phyloP scores from a whole-genome alignment of 2,888 invertebrate genomes.

The Tortricodes alternella region DNA sequence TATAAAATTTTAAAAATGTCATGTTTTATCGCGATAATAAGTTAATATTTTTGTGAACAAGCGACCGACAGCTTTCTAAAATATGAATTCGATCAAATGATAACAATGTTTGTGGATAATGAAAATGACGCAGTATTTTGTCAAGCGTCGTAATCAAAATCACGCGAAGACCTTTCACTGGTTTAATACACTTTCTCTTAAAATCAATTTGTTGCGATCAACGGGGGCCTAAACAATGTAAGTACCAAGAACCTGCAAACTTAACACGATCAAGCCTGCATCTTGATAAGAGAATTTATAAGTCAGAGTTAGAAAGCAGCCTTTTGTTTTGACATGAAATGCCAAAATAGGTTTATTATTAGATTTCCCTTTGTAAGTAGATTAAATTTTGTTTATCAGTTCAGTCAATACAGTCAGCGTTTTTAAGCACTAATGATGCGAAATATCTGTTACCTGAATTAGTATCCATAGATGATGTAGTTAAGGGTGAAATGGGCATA shows the following conservation, averaged over 20 bases:
- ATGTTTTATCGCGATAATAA: neutral
- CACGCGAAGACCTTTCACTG: slow-evolving; percentile 48
- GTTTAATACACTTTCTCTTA: slow-evolving; percentile 61
- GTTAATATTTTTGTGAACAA: slow-evolving; percentile 1
- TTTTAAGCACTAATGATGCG: neutral
- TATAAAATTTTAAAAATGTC: too few relatives aligned
- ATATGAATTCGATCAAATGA: slow-evolving; percentile 18
- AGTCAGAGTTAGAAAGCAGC: slow-evolving; percentile 53
- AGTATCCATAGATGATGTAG: neutral
- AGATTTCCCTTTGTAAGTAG: slow-evolving; percentile 38
- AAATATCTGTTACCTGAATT: neutral
- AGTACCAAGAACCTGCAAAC: slow-evolving; percentile 43
- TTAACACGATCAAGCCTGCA: slow-evolving; percentile 48
- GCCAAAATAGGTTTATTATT: slow-evolving; percentile 43
- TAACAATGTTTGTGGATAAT: slow-evolving; percentile 26
- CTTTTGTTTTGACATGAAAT: slow-evolving; percentile 51
- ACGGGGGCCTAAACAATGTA: slow-evolving; percentile 52
- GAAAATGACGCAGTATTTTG: slow-evolving; percentile 31
- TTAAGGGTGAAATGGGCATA: neutral
- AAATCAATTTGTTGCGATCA: slow-evolving; percentile 61
- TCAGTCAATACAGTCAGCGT: neutral
- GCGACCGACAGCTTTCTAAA: slow-evolving; percentile 22
- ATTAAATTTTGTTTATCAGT: neutral
- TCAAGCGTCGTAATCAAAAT: slow-evolving; percentile 30
- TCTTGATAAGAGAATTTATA: slow-evolving; percentile 66